A percentile compares a stretch with the other conserved stretches of the same genome.
These are phyloP conservation scores for Holothuria scabra DNA, from an alignment of 53 echinoderm and acorn worm genomes.

Conservation along the genomic window DNA sequence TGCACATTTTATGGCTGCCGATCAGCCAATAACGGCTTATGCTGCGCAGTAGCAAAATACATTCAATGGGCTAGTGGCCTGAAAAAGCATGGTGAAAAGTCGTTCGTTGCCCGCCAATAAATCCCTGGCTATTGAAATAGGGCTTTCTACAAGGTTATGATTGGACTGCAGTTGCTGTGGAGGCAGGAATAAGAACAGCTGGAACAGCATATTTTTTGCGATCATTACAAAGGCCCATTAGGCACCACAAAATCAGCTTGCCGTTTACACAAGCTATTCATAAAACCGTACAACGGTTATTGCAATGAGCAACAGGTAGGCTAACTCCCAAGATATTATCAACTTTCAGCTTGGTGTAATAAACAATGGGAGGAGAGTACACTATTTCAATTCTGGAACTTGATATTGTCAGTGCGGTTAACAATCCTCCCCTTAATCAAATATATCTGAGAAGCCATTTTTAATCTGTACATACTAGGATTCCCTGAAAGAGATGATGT, in stretches of 20 bases:
- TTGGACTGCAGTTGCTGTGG: slow-evolving; percentile 21
- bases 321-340: neutral
- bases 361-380: slow-evolving; percentile 18
- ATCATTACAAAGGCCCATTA: slow-evolving; percentile 44
- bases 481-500: too few relatives aligned
- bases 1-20: slow-evolving; percentile 41
- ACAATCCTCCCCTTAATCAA: neutral
- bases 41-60: slow-evolving; percentile 41
- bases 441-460: slow-evolving; percentile 12
- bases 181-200: slow-evolving; percentile 41
- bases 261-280: slow-evolving; percentile 33
- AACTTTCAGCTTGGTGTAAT: slow-evolving; percentile 50
- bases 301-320: neutral
- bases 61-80: slow-evolving; percentile 66
- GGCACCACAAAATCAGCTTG: slow-evolving; percentile 24
- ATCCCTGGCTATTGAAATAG: slow-evolving; percentile 46
- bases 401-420: slow-evolving; percentile 8
- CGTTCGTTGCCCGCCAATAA: slow-evolving; percentile 46
- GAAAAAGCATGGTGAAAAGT: slow-evolving; percentile 48
- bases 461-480: neutral
- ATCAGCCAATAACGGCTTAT: slow-evolving; percentile 59
- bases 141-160: slow-evolving; percentile 43
- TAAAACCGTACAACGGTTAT: slow-evolving; percentile 1
- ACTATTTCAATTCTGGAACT: slow-evolving; percentile 20
- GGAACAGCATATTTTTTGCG: slow-evolving; percentile 51